These are phyloP conservation scores for Drosophila parabipectinata DNA, from an alignment of 1,140 invertebrate genomes.

Conservation along the genomic window DNA sequence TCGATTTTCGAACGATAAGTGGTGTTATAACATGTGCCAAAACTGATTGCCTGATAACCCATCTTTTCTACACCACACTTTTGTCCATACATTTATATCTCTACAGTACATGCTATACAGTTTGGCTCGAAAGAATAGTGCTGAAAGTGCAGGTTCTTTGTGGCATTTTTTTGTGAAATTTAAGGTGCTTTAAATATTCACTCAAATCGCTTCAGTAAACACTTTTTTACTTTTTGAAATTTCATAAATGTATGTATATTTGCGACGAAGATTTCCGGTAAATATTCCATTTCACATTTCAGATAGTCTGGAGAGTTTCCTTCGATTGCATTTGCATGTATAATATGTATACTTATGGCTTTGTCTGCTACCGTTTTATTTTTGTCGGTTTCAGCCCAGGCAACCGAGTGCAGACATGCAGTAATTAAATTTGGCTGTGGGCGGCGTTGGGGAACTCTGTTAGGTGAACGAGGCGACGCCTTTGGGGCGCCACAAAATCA, in stretches of 20 bases:
- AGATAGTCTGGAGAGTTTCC: no score
- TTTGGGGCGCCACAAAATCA: conserved; percentile 9
- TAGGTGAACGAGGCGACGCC: conserved; percentile 14
- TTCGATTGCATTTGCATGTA: no score
- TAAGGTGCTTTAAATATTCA: background rate
- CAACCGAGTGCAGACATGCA: no score
- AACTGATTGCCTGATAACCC: conserved; percentile 55
- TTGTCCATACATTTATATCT: background rate
- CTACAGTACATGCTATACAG: conserved; percentile 7
- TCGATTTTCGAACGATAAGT: conserved; percentile 48
- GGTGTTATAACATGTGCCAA: conserved; percentile 55
- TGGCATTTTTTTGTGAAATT: background rate
- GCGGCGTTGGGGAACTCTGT: conserved; percentile 15
- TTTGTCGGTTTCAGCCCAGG: no score
- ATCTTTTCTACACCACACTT: conserved; percentile 35
- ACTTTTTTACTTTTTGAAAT: background rate
- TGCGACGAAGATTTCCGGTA: background rate
- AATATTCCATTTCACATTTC: background rate
- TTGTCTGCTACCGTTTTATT: no score
- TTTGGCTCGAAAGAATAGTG: conserved; percentile 27
- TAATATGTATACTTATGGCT: no score
- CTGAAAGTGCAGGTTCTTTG: conserved; percentile 6
- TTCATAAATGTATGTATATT: background rate
- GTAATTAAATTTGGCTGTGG: conserved; percentile 32
- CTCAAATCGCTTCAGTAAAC: background rate